phyloP scores from a whole-genome alignment of 37 sponge, comb jelly and placozoan genomes.

The Halichondria panicea region DNA sequence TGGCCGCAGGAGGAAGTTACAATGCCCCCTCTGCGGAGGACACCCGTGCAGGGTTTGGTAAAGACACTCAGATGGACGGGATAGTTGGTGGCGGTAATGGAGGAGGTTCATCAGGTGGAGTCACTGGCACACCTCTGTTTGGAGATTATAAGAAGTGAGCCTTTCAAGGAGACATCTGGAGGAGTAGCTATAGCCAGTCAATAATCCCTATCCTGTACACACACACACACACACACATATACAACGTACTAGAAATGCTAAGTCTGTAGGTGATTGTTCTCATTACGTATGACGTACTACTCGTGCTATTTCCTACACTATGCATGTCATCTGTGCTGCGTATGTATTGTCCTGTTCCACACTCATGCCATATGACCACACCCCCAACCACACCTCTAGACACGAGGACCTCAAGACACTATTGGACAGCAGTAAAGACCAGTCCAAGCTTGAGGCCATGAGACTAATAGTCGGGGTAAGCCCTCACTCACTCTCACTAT shows the following conservation, averaged over 20 bases:
- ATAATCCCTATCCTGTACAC: no score
- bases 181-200: no score
- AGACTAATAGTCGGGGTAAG: slow-evolving; percentile 81
- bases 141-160: slow-evolving; percentile 75
- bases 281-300: no score
- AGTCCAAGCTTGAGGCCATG: slow-evolving; percentile 92
- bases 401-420: slow-evolving; percentile 79
- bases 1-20: slow-evolving; percentile 76
- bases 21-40: slow-evolving; percentile 49
- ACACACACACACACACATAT: no score
- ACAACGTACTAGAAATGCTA: no score
- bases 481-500: neutral
- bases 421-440: slow-evolving; percentile 89
- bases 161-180: neutral
- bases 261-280: neutral
- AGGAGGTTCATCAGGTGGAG: slow-evolving; percentile 1
- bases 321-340: neutral
- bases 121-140: slow-evolving; percentile 49
- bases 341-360: neutral
- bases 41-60: slow-evolving; percentile 55
- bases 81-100: neutral
- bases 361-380: neutral
- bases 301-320: neutral
- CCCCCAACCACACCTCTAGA: slow-evolving; percentile 24
- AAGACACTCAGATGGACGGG: slow-evolving; percentile 6